phyloP scores from a whole-genome alignment of 2,113 vertebrate genomes.

The Syrmaticus mikado region DNA sequence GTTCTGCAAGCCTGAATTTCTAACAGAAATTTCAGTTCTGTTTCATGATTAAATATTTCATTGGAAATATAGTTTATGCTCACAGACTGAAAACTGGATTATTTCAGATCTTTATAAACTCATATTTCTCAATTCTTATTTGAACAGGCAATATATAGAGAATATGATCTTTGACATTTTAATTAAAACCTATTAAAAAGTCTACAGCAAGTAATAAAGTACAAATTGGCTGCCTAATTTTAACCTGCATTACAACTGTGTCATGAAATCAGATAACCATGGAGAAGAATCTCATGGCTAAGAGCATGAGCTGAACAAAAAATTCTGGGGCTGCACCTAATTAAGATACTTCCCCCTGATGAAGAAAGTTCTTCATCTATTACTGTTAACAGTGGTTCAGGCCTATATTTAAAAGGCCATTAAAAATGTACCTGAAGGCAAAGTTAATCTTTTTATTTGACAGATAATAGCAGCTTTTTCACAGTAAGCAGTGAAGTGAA shows the following conservation, averaged over 20 bases:
- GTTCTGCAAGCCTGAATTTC: not conserved
- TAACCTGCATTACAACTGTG: not conserved
- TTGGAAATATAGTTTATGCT: not conserved
- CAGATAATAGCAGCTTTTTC: constrained; percentile 64
- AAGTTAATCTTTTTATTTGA: constrained; percentile 70
- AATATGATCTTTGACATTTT: constrained; percentile 20
- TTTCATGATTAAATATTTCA: not conserved
- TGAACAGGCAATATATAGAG: not conserved
- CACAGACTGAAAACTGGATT: not conserved
- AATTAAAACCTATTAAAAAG: constrained; percentile 33
- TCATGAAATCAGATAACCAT: constrained; percentile 8
- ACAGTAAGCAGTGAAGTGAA: constrained; percentile 37
- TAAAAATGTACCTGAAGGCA: constrained; percentile 67
- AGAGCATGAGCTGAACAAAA: constrained; percentile 2
- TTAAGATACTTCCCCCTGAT: constrained; percentile 24
- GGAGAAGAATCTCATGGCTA: not conserved
- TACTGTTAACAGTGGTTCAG: not conserved
- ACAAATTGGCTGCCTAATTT: constrained; percentile 10
- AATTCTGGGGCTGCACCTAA: constrained; percentile 14
- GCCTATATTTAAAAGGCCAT: constrained; percentile 61
- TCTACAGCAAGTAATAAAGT: not conserved
- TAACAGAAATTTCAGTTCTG: not conserved
- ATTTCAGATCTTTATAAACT: not conserved
- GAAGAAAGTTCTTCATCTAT: constrained; percentile 32
- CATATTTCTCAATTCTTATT: not conserved